Base-by-base conservation (phyloP, 2,113 vertebrate species). In the Oenanthe oenanthe region DNA sequence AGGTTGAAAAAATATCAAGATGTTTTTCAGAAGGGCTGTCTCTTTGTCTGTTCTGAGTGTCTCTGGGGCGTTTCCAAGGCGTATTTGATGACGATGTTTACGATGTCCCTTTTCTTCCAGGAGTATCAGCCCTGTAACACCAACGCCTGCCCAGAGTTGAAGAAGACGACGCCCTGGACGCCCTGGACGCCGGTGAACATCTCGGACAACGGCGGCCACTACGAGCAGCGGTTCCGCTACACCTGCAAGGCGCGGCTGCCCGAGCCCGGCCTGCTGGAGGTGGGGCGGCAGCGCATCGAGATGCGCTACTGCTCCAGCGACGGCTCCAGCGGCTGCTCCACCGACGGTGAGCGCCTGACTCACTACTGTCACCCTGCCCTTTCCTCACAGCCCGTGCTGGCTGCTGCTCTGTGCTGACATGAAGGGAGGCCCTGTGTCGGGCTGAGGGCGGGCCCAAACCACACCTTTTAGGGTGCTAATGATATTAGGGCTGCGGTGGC, bases 241-340 rank as follows among this genome's bases (percentile, higher is more conserved):
- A 99, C 99, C 1, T 99, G 99, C 97, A 99, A 99, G 90, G 99
- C 99, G 0, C 99, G 98, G 13, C 97, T 99, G 86, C 98, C 99
- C 0, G 99, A 99, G 42, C 98, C 99, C 0, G 98, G 96, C 85
- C 93, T 99, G 85, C 97, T 99, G 56, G 99, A 99, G 58, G 99
- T 99, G 81, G 99, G 99, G 5, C 98, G 99, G 47, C 99, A 99
- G 96, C 98, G 99, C 72, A 99, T 99, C 3, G 99, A 99, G 96
- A 99, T 99, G 99, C 98, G 99, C 6, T 99, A 99, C 89, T 99
- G 99, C 94, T 99, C 99, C 67, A 99, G 99, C 0, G 99, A 99
- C 1, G 99, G 99, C 3, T 98, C 98, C 93, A 99, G 99, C 0
- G 99, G 99, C 22, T 99, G 99, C 96, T 99, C 98, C 40, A 99